Evolutionary conservation across 2,888 invertebrate genomes (phyloP), one percentile per base, ranked within the genome.

Genomic region (Brenthis daphne): DNA sequence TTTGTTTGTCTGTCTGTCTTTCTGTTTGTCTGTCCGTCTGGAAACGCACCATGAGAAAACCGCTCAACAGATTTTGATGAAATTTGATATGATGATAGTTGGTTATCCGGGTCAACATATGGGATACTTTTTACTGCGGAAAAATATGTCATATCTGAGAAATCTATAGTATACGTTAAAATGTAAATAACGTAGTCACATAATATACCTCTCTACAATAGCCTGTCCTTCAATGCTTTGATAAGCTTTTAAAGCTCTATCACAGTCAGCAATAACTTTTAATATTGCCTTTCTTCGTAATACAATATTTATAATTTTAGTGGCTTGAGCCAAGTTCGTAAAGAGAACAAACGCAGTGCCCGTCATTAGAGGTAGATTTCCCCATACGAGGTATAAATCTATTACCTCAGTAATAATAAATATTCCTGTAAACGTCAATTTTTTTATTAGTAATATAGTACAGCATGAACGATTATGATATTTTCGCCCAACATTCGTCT

Each of bases 341-440:
- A 92, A 89, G 24, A 93, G 81, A 1, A 93, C 74, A 76, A 90
- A 92, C 0, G 90, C 88, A 0, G 86, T 86, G 1, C 85, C 86
- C 0, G 92, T 92, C 93, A 93, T 93, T 64, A 89, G 77, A 0
- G 88, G 85, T 6, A 93, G 77, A 75, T 93, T 79, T 0, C 92
- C 93, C 93, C 93, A 91, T 13, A 92, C 90, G 47, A 85, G 75
- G 66, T 83, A 84, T 63, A 94, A 75, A 75, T 94, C 93, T 3
- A 92, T 85, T 0, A 90, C 77, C 83, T 94, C 94, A 37, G 89
- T 88, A 16, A 91, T 76, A 1, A 93, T 75, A 76, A 90, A 94
- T 4, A 84, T 85, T 0, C 92, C 90, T 90, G 3, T 11, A 54
- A 58, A 37, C n/a, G 5, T 14, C 24, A 51, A 47, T 16, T 12